Evolutionary conservation across 2,113 vertebrate genomes (phyloP).

Genomic region (Macquaria ambigua): DNA sequence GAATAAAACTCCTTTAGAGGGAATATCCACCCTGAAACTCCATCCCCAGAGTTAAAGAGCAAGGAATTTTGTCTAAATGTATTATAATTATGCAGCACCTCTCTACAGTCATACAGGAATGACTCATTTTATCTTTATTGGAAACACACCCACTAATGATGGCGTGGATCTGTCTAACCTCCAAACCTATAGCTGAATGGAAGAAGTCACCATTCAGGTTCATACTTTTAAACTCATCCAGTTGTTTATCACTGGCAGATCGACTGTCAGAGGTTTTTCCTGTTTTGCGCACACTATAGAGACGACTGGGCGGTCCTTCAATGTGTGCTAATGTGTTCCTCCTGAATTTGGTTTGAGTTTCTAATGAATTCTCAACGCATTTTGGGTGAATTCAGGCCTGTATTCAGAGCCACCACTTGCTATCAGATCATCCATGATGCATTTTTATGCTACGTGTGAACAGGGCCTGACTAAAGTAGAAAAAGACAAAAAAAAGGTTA

Average conservation of each 20-base stretch:
- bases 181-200: neutral
- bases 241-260: neutral
- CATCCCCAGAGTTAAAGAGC: neutral
- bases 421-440: neutral
- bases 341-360: neutral
- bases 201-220: conserved; percentile 6
- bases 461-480: neutral
- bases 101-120: neutral
- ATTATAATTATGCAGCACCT: neutral
- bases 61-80: neutral
- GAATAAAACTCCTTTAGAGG: too few species aligned
- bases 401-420: neutral
- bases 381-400: neutral
- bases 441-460: conserved; percentile 1
- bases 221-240: neutral
- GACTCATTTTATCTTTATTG: conserved; percentile 33
- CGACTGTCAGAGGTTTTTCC: neutral
- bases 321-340: neutral
- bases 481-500: neutral
- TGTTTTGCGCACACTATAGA: conserved; percentile 3
- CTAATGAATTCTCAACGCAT: neutral
- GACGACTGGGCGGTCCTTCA: neutral
- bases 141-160: neutral
- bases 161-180: neutral
- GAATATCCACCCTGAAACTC: neutral